phyloP scores from a whole-genome alignment of 2,797 vertebrate species.

The Falco concolor region DNA sequence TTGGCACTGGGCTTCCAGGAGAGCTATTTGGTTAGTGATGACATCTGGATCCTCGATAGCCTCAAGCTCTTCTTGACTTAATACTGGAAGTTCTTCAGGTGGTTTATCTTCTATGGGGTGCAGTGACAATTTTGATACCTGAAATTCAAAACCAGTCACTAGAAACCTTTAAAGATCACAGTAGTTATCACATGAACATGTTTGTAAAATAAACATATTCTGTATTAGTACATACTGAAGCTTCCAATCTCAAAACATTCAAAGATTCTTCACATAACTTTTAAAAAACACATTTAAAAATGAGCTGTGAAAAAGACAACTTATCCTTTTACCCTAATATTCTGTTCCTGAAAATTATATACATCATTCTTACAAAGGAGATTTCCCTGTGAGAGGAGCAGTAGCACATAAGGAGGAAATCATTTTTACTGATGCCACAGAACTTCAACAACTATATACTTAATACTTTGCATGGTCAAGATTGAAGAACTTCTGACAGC shows the following conservation, averaged over 20 bases:
- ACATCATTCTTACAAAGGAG: neutral
- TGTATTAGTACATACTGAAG: neutral
- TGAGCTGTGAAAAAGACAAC: neutral
- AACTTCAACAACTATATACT: neutral
- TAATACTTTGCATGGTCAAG: neutral
- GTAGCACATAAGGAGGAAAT: neutral
- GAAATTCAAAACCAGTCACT: neutral
- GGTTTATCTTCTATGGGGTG: constrained; percentile 81
- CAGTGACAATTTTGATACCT: constrained; percentile 85
- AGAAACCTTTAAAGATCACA: no score
- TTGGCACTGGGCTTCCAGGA: constrained; percentile 85
- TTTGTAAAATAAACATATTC: neutral
- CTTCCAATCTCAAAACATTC: neutral
- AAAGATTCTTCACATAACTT: neutral
- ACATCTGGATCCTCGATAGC: constrained; percentile 78
- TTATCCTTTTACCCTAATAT: neutral
- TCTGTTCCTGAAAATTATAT: neutral
- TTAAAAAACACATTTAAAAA: neutral
- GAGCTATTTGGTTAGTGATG: constrained; percentile 86
- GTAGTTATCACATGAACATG: neutral
- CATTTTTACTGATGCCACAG: neutral
- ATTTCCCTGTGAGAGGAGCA: neutral
- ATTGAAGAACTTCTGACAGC: neutral
- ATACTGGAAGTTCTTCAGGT: constrained; percentile 75
- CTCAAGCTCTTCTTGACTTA: constrained; percentile 80